phyloP scores from a whole-genome alignment of 2,888 invertebrate genomes.

The Lycaena phlaeas region DNA sequence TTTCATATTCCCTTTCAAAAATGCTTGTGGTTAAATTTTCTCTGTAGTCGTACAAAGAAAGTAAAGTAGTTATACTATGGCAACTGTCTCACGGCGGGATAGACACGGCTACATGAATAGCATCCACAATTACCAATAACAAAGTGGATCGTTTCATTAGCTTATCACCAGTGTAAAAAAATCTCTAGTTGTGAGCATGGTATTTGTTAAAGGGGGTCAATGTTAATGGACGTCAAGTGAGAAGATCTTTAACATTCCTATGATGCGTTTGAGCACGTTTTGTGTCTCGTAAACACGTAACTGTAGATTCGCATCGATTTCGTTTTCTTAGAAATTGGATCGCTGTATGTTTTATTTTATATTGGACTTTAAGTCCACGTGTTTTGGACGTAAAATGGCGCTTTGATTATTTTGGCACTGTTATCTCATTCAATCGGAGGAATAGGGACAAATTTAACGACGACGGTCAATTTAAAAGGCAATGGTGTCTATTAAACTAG shows the following conservation, averaged over 20 bases:
- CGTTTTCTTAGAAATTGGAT: slow-evolving; percentile 4
- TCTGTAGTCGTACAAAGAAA: too few relatives aligned
- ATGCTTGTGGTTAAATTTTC: too few relatives aligned
- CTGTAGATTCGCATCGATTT: slow-evolving; percentile 5
- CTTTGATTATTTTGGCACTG: too few relatives aligned
- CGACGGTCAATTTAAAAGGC: background rate
- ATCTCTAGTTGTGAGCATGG: background rate
- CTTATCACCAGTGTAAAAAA: background rate
- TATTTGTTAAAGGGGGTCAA: background rate
- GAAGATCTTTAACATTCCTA: slow-evolving; percentile 2
- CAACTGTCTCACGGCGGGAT: background rate
- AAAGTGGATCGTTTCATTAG: background rate
- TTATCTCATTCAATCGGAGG: background rate
- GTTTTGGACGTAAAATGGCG: too few relatives aligned
- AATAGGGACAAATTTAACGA: slow-evolving; percentile 1
- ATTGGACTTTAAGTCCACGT: background rate
- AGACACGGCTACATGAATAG: too few relatives aligned
- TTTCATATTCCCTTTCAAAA: too few relatives aligned
- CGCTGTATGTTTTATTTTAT: background rate
- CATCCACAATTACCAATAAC: too few relatives aligned
- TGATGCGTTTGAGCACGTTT: slow-evolving; percentile 1
- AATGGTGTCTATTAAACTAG: too few relatives aligned
- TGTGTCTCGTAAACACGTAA: slow-evolving; percentile 2
- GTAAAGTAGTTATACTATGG: too few relatives aligned
- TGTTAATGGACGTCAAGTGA: background rate